Base-by-base conservation (phyloP, 2,888 invertebrate genomes). In the Mallateleia sp. region DNA sequence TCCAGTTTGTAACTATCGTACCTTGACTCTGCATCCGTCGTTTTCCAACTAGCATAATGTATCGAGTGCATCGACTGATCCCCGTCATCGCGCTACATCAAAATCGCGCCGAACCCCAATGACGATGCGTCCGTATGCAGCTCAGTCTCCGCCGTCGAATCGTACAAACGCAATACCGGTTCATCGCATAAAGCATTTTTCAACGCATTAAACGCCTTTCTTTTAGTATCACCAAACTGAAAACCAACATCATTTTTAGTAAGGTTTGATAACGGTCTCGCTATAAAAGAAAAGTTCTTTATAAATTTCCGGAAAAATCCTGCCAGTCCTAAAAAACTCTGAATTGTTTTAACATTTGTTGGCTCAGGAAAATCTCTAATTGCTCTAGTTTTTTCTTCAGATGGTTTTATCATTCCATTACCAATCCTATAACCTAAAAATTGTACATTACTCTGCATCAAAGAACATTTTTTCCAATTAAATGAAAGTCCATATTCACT, bases 401-500 rank as follows among this genome's bases (percentile, higher is more conserved):
- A 89, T 9, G 88, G 88, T 25, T 32, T 58, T 20, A 88, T 84
- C 15, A 25, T 38, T n/a, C 72, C 66, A 14, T 56, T 52, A n/a
- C 22, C 47, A 4, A 89, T 62, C 7, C 71, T 14, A 58, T 83
- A 69, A 2, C 87, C 82, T 15, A 88, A 56, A 38, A 60, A 88
- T 22, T 74, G 54, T 0, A 89, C 71, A 5, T 47, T 18, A 8
- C 20, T 6, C 32, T 85, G 45, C 28, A 88, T 28, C 18, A 88
- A 66, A 15, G 66, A 22, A 64, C 88, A 87, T 38, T 79, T 79
- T 22, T 88, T 81, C 47, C 72, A 87, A 69, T 87, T 75, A 60
- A 54, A 54, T 25, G 4, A 7, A 15, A 72, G n/a, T 15, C 60
- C 34, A 18, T 25, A 42, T 18, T 60, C 9, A 45, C 75, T 50